Evolutionary conservation across 2,797 vertebrate genomes (phyloP).

Genomic region (Girardinus metallicus): DNA sequence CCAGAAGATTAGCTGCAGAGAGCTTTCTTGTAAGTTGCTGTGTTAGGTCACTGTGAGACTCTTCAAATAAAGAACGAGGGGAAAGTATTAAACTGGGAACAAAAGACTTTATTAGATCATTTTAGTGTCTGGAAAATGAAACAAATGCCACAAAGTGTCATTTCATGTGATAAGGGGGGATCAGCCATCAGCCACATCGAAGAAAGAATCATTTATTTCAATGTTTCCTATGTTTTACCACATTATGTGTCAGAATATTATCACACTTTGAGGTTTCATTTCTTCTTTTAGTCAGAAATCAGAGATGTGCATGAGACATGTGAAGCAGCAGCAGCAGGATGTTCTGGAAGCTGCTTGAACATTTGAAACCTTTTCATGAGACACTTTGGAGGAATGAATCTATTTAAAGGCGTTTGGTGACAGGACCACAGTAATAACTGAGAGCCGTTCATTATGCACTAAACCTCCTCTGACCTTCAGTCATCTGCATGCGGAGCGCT

Average conservation of each 20-base stretch:
- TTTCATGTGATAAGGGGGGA: conserved; percentile 19
- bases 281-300: conserved; percentile 14
- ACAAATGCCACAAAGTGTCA: conserved; percentile 13
- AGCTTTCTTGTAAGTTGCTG: conserved; percentile 27
- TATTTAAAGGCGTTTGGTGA: conserved; percentile 24
- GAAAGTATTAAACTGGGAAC: conserved; percentile 8
- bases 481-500: conserved; percentile 19
- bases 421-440: conserved; percentile 28
- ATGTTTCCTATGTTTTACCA: background rate
- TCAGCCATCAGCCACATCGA: conserved; percentile 1
- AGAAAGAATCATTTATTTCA: background rate
- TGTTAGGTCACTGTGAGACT: conserved; percentile 16
- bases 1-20: conserved; percentile 19
- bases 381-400: conserved; percentile 31
- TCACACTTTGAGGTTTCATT: conserved; percentile 4
- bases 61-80: conserved; percentile 3
- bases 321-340: conserved; percentile 11
- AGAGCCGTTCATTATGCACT: conserved; percentile 43
- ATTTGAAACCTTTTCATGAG: conserved; percentile 22
- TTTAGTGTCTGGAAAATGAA: conserved; percentile 17
- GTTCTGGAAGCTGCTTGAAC: conserved; percentile 14
- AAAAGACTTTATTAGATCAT: conserved; percentile 17
- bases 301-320: conserved; percentile 3
- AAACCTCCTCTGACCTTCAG: conserved; percentile 49
- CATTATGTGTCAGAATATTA: background rate